Conservation (phyloP, 2,113 vertebrate species). For the Forbesichthys agassizii region DNA sequence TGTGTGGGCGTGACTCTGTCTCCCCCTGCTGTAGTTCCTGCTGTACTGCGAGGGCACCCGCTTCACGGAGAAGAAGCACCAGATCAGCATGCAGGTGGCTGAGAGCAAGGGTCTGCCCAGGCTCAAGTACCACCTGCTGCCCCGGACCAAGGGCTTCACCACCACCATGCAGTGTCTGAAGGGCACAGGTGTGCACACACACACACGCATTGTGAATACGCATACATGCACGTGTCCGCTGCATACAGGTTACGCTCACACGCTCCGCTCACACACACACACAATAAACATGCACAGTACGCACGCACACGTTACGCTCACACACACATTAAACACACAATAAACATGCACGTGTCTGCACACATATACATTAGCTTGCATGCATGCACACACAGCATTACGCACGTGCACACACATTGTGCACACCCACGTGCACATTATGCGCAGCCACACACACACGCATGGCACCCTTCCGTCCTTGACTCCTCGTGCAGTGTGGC, state of each 20-base stretch:
- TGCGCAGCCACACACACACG: too few relatives aligned
- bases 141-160: conserved; percentile 97
- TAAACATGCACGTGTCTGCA: too few relatives aligned
- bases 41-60: conserved; percentile 97
- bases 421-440: too few relatives aligned
- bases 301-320: neutral
- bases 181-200: conserved; percentile 82
- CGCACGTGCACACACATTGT: too few relatives aligned
- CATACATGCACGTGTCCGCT: too few relatives aligned
- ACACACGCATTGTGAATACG: neutral
- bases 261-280: too few relatives aligned
- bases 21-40: conserved; percentile 81
- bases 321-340: neutral
- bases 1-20: conserved; percentile 1
- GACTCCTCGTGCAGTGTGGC: too few relatives aligned
- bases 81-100: conserved; percentile 97
- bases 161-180: conserved; percentile 94
- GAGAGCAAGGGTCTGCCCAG: conserved; percentile 91
- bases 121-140: conserved; percentile 94
- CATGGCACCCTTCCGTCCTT: too few relatives aligned
- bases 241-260: too few relatives aligned
- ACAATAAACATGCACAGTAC: neutral
- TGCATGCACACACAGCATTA: too few relatives aligned
- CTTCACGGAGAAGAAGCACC: conserved; percentile 96
- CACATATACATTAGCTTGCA: too few relatives aligned